Conservation (phyloP, 2,113 vertebrate species). For the Rafetus swinhoei region DNA sequence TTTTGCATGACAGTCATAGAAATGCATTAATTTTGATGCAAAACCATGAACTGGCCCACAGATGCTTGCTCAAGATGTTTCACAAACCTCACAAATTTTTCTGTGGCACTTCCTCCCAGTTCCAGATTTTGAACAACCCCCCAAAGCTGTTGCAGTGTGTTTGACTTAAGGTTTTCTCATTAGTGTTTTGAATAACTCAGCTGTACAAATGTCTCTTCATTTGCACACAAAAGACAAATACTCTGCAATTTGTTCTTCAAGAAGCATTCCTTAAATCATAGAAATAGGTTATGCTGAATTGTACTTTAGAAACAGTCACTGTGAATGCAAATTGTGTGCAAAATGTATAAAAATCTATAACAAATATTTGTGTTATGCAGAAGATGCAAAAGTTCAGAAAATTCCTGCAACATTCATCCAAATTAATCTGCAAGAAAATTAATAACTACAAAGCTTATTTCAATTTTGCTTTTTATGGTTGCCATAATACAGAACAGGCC, state of each 20-base stretch:
- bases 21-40: not conserved
- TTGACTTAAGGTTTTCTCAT: not conserved
- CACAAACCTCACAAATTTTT: not conserved
- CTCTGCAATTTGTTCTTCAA: conserved; percentile 13
- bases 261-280: not conserved
- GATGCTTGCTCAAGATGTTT: not conserved
- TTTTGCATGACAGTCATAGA: not conserved
- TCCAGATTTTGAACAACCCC: not conserved
- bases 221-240: not conserved
- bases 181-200: conserved; percentile 10
- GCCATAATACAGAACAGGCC: not conserved
- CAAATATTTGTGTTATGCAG: not conserved
- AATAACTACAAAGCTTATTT: not conserved
- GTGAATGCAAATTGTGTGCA: not conserved
- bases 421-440: not conserved
- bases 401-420: not conserved
- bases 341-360: not conserved
- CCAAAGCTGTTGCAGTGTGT: not conserved
- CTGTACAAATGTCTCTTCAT: not conserved
- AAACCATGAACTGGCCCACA: not conserved
- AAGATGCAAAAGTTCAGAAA: not conserved
- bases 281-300: not conserved
- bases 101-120: not conserved
- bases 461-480: not conserved
- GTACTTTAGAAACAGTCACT: not conserved